Base-by-base conservation (phyloP, 2,888 invertebrate species). In the Carcina quercana region DNA sequence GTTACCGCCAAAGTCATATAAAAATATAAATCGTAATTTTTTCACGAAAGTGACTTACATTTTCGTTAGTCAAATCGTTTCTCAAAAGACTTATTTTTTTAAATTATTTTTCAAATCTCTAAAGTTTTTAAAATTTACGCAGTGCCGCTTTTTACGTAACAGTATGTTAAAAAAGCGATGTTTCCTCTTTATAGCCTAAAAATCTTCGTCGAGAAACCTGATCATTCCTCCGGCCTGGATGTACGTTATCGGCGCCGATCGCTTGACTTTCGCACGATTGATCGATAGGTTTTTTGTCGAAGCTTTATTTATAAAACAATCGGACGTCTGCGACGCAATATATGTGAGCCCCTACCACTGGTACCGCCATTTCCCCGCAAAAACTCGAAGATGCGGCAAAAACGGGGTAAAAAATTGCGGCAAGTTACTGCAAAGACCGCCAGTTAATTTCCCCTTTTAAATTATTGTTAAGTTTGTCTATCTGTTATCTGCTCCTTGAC, bases 241-340 rank as follows among this genome's bases (percentile, higher is more conserved):
- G n/a, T 30, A 44, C 42, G 57, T 62, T 76, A 78, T 79, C 78
- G 56, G 55, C 47, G 45, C 47, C 50, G 69, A 79, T 80, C 79
- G 64, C 61, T 60, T 65, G 78, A 66, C 72, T 76, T 82, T 80
- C 80, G 82, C 80, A 76, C 80, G 80, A 80, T 83, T 83, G 83
- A 83, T 83, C 76, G 82, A 78, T 83, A 79, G 80, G 74, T 79
- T 83, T 83, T 83, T 83, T 83, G 80, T 73, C 59, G 59, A 53
- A 56, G 65, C 68, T 78, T 76, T 80, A 80, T 82, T 80, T 80
- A 80, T 82, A 83, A 83, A 82, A 83, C 82, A 83, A 82, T 83
- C 70, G 82, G 72, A 72, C 67, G 69, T 71, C 68, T 64, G 58
- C 60, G 56, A 62, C 53, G 66, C 72, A 67, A 75, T 78, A 70